phyloP scores from a whole-genome alignment of 2,113 vertebrate species.

The Pterocles gutturalis region DNA sequence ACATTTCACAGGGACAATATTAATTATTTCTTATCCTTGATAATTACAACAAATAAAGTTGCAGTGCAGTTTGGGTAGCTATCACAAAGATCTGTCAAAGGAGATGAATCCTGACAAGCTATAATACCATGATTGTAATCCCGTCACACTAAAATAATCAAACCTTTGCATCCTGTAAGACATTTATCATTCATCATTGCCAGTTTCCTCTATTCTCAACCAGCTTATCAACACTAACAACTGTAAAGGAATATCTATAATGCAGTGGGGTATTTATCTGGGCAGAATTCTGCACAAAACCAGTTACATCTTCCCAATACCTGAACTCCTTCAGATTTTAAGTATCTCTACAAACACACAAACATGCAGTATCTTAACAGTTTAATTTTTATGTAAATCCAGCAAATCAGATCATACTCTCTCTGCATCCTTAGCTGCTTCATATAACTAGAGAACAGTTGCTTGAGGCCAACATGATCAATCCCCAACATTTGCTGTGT shows the following conservation, averaged over 20 bases:
- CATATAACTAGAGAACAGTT: not conserved
- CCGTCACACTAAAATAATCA: not conserved
- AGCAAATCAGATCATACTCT: not conserved
- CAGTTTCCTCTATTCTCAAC: not conserved
- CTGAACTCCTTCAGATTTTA: not conserved
- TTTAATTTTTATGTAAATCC: not conserved
- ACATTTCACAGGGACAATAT: not conserved
- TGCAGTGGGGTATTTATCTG: not conserved
- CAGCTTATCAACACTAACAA: not conserved
- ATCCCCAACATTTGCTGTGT: not conserved
- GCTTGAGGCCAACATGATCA: not conserved
- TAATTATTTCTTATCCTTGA: not conserved
- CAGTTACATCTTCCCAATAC: not conserved
- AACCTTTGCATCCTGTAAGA: not conserved
- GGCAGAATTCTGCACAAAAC: not conserved
- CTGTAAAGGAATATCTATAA: not conserved
- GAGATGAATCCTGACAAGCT: not conserved
- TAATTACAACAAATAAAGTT: not conserved
- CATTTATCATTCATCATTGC: not conserved
- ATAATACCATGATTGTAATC: not conserved
- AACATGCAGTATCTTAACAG: not conserved
- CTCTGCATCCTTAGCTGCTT: not conserved
- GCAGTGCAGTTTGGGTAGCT: not conserved
- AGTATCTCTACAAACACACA: not conserved
- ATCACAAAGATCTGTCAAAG: not conserved